phyloP scores from a whole-genome alignment of 2,113 vertebrate genomes.

The Ictidomys tridecemlineatus region DNA sequence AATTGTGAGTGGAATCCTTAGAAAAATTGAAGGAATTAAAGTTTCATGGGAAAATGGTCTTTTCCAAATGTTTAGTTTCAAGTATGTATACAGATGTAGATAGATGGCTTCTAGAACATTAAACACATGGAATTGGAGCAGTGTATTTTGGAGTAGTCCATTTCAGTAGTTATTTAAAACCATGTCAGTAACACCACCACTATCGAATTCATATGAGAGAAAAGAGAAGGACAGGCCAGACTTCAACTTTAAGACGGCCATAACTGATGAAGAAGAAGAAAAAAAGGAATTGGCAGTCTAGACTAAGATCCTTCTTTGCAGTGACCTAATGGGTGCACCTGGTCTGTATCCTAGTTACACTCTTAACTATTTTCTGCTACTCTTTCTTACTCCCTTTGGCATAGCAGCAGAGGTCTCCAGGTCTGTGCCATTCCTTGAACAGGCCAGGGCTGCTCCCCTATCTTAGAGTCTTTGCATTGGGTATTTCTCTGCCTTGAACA shows the following conservation, averaged over 20 bases:
- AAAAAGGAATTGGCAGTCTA: not conserved
- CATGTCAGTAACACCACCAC: not conserved
- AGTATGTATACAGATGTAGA: not conserved
- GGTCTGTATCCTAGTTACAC: too few species aligned
- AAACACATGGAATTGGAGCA: not conserved
- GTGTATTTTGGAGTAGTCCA: not conserved
- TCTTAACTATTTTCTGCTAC: not conserved
- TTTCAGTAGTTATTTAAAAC: slow-evolving; percentile 7
- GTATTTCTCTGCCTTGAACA: not conserved
- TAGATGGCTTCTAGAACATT: not conserved
- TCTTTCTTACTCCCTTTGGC: not conserved
- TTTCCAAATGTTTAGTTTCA: slow-evolving; percentile 55
- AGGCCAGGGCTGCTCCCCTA: not conserved
- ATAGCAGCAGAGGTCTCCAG: not conserved
- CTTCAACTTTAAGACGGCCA: not conserved
- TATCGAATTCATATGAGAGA: not conserved
- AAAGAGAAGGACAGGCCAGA: not conserved
- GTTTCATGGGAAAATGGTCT: slow-evolving; percentile 35
- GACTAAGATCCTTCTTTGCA: not conserved
- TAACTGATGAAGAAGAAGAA: not conserved
- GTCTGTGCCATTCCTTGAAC: not conserved
- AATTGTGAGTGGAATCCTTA: slow-evolving; percentile 47
- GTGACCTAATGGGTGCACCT: not conserved
- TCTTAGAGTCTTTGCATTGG: not conserved
- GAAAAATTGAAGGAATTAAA: slow-evolving; percentile 61